Conservation (phyloP, 2,113 vertebrate species). For the Cryptotis parvus region DNA sequence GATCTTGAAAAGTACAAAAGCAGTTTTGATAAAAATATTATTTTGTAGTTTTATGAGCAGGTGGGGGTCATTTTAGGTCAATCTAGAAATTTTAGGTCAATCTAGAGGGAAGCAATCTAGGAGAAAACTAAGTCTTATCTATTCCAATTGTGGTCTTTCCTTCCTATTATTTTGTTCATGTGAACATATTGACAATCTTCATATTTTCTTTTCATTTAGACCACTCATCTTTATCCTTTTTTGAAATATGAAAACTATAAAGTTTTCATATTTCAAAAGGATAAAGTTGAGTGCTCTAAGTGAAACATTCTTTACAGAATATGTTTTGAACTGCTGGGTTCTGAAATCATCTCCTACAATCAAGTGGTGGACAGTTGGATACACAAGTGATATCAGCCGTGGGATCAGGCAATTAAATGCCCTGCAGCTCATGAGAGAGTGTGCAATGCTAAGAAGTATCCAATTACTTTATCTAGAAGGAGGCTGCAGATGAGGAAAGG, state of each 20-base stretch:
- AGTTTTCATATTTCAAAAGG: no score
- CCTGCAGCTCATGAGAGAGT: background rate
- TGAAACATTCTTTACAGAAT: no score
- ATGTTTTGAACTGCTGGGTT: background rate
- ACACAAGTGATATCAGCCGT: background rate
- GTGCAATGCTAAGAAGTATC: background rate
- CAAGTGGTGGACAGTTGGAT: background rate
- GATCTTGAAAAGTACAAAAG: background rate
- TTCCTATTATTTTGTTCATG: slow-evolving; percentile 31
- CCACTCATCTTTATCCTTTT: background rate
- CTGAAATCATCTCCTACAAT: background rate
- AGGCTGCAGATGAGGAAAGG: background rate
- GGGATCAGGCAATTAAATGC: background rate
- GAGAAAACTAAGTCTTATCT: background rate
- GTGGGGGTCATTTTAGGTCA: background rate
- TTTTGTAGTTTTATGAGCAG: slow-evolving; percentile 1
- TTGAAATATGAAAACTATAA: background rate
- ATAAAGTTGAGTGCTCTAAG: no score
- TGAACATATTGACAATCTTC: background rate
- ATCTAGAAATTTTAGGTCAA: no score
- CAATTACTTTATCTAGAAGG: background rate
- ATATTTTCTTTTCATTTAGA: slow-evolving; percentile 19
- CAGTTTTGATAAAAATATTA: background rate
- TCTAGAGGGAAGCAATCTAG: background rate
- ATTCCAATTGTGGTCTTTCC: background rate